Evolutionary conservation across 2,888 invertebrate genomes (phyloP).

Genomic region (Syrphus vitripennis): DNA sequence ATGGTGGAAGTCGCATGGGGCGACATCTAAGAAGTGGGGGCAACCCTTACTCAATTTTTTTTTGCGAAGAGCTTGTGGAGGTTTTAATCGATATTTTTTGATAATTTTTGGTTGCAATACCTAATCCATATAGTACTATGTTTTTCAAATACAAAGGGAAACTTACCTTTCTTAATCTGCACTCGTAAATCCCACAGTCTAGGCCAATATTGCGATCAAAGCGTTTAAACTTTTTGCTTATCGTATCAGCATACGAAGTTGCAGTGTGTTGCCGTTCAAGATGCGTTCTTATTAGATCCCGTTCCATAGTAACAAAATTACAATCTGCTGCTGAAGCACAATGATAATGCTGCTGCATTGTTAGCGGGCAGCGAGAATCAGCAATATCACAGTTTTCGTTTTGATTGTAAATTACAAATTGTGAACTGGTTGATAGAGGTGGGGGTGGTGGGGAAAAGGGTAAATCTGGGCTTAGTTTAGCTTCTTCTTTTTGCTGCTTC

Average conservation of each 20-base stretch:
- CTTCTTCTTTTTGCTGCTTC: slow-evolving; percentile 28
- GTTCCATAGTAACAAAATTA: slow-evolving; percentile 15
- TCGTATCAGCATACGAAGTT: slow-evolving; percentile 26
- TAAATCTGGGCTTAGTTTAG: slow-evolving; percentile 36
- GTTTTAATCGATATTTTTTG: too few relatives aligned
- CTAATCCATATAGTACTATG: too few relatives aligned
- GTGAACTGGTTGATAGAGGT: slow-evolving; percentile 79
- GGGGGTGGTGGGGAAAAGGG: neutral
- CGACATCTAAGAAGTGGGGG: too few relatives aligned
- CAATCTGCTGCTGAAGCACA: slow-evolving; percentile 80
- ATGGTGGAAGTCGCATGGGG: too few relatives aligned
- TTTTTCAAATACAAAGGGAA: neutral
- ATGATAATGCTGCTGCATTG: slow-evolving; percentile 88
- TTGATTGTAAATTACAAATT: slow-evolving; percentile 80
- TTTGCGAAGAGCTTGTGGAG: too few relatives aligned
- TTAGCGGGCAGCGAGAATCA: slow-evolving; percentile 7
- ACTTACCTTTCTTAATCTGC: slow-evolving; percentile 53
- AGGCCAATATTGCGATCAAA: slow-evolving; percentile 47
- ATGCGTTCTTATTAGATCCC: slow-evolving; percentile 34
- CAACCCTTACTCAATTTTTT: too few relatives aligned
- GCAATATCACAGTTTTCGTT: slow-evolving; percentile 17
- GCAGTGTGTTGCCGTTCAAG: slow-evolving; percentile 38
- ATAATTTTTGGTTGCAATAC: too few relatives aligned
- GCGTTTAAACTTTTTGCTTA: slow-evolving; percentile 45
- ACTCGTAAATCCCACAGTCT: slow-evolving; percentile 45